Evolutionary conservation across 2,797 vertebrate species (phyloP).

Genomic region (Ambastaia sidthimunki): DNA sequence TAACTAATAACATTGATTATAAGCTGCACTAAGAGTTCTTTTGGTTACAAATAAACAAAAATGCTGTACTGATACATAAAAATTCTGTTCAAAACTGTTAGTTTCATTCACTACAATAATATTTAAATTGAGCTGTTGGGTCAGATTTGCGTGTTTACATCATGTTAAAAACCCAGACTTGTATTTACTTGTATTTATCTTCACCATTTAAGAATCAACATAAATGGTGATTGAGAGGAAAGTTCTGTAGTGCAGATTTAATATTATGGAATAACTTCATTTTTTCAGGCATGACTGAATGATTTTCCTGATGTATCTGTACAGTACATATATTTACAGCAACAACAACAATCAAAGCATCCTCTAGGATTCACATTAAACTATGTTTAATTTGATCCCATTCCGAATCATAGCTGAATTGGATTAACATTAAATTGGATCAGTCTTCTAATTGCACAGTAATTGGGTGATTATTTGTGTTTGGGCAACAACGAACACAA

Average conservation of each 20-base stretch:
- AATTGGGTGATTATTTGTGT: slow-evolving; percentile 63
- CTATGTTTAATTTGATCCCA: slow-evolving; percentile 57
- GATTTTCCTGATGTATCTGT: neutral
- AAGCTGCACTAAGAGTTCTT: no score
- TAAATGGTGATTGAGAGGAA: neutral
- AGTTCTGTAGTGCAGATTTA: neutral
- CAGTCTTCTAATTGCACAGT: slow-evolving; percentile 54
- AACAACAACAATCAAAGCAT: neutral
- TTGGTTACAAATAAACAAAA: no score
- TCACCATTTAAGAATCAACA: no score
- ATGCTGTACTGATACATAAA: no score
- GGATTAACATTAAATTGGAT: slow-evolving; percentile 61
- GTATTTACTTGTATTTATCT: neutral
- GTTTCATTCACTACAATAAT: no score
- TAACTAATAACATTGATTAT: no score
- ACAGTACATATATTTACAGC: neutral
- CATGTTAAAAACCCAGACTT: no score
- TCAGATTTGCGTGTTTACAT: no score
- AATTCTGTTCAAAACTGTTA: no score
- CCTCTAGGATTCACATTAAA: slow-evolving; percentile 22
- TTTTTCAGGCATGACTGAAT: neutral
- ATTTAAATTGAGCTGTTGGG: no score
- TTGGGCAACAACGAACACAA: slow-evolving; percentile 57
- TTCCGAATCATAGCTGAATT: slow-evolving; percentile 55
- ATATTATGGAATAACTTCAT: no score